Percentiles rank a stretch among this genome's conserved stretches.
Evolutionary conservation across 2,888 invertebrate species (phyloP).

Genomic region (Nomada goodeniana): DNA sequence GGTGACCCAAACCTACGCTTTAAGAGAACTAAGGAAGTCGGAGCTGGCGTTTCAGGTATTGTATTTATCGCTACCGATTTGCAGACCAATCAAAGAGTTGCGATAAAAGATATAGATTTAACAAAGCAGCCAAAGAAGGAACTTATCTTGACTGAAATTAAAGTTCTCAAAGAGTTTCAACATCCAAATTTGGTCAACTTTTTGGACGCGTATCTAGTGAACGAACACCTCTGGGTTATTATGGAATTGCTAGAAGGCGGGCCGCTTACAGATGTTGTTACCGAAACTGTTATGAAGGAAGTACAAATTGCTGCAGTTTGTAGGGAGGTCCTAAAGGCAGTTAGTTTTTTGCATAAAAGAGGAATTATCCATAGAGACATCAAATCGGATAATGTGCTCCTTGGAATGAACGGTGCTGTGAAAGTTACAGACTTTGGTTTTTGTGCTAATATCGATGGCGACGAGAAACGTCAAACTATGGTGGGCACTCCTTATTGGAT

Average conservation of each 20-base stretch:
- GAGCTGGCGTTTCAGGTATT: conserved; percentile 96
- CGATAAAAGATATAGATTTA: conserved; percentile 98
- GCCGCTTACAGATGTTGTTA: conserved; percentile 98
- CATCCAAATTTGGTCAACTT: conserved; percentile 98
- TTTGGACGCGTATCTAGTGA: conserved; percentile 95
- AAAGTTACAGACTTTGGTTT: conserved; percentile 99
- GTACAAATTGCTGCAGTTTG: conserved; percentile 98
- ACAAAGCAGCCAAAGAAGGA: conserved; percentile 98
- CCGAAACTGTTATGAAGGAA: conserved; percentile 98
- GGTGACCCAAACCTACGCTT: conserved; percentile 93
- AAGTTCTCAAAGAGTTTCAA: conserved; percentile 94
- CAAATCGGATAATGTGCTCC: conserved; percentile 98
- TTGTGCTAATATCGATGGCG: conserved; percentile 98
- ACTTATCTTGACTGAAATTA: conserved; percentile 97
- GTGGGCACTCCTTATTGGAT: conserved; percentile 99
- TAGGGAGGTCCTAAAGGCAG: conserved; percentile 94
- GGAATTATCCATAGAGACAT: conserved; percentile 98
- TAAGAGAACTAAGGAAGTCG: conserved; percentile 92
- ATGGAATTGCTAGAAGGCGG: conserved; percentile 98
- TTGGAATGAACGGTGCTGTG: conserved; percentile 96
- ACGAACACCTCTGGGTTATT: conserved; percentile 97
- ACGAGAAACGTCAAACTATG: conserved; percentile 98
- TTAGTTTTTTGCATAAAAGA: conserved; percentile 94
- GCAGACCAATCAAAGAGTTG: conserved; percentile 91
- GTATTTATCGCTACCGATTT: conserved; percentile 95